Conservation (phyloP, 1,140 invertebrate species). For the Drosophila punjabiensis region DNA sequence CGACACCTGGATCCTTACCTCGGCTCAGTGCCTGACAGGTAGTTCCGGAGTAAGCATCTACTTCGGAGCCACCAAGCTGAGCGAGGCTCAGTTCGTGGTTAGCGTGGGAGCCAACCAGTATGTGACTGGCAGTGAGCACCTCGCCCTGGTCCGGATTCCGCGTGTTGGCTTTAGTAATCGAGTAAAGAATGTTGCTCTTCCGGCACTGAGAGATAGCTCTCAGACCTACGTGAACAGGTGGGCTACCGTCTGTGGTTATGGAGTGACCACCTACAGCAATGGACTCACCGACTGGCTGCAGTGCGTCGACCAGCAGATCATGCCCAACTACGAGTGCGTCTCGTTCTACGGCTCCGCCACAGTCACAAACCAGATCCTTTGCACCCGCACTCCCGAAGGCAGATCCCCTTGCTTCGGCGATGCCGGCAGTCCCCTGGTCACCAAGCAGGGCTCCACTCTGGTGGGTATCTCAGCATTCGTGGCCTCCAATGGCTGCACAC, state of each 20-base stretch:
- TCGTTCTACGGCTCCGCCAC: neutral
- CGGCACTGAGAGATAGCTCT: constrained; percentile 15
- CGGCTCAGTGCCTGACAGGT: constrained; percentile 33
- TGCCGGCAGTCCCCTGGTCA: constrained; percentile 59
- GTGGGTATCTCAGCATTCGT: constrained; percentile 56
- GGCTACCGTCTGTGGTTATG: constrained; percentile 57
- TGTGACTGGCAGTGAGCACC: constrained; percentile 39
- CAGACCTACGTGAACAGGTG: constrained; percentile 36
- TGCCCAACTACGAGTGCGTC: constrained; percentile 46
- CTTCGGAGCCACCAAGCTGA: constrained; percentile 52
- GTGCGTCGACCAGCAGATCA: constrained; percentile 61
- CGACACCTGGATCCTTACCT: constrained; percentile 57
- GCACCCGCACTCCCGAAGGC: constrained; percentile 45
- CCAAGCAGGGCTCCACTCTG: constrained; percentile 19
- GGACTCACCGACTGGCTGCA: constrained; percentile 42
- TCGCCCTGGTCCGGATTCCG: constrained; percentile 54
- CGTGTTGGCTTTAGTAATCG: constrained; percentile 25
- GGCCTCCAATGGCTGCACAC: constrained; percentile 43
- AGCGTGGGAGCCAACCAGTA: constrained; percentile 29
- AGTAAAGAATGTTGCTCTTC: constrained; percentile 37
- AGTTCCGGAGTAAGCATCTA: constrained; percentile 68
- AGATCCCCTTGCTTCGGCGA: constrained; percentile 56
- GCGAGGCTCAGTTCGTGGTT: constrained; percentile 15
- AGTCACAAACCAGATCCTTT: constrained; percentile 34
- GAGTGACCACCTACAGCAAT: constrained; percentile 19